Base-by-base conservation (phyloP, 2,113 vertebrate genomes). In the Pachypanchax playfairii region DNA sequence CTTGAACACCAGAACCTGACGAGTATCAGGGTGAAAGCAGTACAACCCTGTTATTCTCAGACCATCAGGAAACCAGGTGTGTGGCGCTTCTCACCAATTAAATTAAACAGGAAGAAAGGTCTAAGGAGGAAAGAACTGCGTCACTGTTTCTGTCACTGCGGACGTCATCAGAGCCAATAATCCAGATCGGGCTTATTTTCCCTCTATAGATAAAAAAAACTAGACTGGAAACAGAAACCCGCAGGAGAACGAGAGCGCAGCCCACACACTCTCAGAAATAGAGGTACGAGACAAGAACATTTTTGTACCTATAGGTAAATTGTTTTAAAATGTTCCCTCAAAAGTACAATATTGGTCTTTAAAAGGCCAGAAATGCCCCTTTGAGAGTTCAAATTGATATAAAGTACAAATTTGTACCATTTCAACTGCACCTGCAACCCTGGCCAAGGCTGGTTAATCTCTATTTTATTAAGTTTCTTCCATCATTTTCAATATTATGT, bases 131-230 rank as follows among this genome's bases (percentile, higher is more conserved):
- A 41, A 12, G 65, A 60, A 43, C 28, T 60, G 62, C 24, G n/a
- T 68, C 29, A 33, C 47, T 6, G 20, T 36, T 4, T 41, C 17
- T 41, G 15, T 18, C 59, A 49, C 46, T 18, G 28, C 2, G 33
- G 11, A 43, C 42, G 20, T 80, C 79, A 66, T 74, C 61, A 41
- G 54, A 54, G 24, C 43, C 39, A 44, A 29, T 67, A 63, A 78
- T 65, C 59, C 13, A 51, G 39, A 51, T 21, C 11, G 41, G 24
- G 79, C 57, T 52, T 59, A 46, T 53, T 46, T 17, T 35, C 13
- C 41, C 29, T n/a, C 76, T 28, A 2, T 44, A 26, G 18, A 41
- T 24, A 65, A 44, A 14, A 63, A 55, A 18, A 39, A 52, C 12
- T 39, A n/a, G 46, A 12, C 20, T 26, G 18, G 13, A 57, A 63